phyloP scores from a whole-genome alignment of 2,888 invertebrate genomes.

The Apomyelois bistriatella region DNA sequence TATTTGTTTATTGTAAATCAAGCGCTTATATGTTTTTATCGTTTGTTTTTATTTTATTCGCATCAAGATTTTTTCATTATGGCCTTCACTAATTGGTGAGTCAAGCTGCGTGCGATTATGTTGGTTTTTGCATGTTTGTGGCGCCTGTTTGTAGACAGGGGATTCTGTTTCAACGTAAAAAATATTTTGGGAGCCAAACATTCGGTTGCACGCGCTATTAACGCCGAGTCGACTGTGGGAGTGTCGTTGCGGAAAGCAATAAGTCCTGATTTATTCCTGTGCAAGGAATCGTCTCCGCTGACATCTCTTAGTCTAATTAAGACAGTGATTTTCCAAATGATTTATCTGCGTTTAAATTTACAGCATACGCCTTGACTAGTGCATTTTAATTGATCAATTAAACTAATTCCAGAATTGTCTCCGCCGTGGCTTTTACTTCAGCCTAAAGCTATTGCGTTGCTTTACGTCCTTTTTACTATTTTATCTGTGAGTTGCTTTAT shows the following conservation, averaged over 20 bases:
- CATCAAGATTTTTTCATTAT: slow-evolving; percentile 5
- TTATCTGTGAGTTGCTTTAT: not conserved
- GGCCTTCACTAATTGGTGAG: slow-evolving; percentile 47
- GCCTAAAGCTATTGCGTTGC: slow-evolving; percentile 4
- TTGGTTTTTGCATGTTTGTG: slow-evolving; percentile 47
- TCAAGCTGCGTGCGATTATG: slow-evolving; percentile 46
- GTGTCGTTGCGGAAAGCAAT: slow-evolving; percentile 75
- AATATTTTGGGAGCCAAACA: slow-evolving; percentile 49
- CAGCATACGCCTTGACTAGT: slow-evolving; percentile 25
- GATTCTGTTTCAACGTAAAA: slow-evolving; percentile 64
- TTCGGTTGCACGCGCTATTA: slow-evolving; percentile 77
- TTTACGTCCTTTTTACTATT: not conserved
- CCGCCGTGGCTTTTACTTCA: slow-evolving; percentile 5
- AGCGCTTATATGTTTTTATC: slow-evolving; percentile 38
- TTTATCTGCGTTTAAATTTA: slow-evolving; percentile 49
- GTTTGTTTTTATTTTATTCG: slow-evolving; percentile 4
- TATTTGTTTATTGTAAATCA: slow-evolving; percentile 37
- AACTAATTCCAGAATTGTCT: slow-evolving; percentile 19
- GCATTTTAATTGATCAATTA: slow-evolving; percentile 33
- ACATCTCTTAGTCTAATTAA: slow-evolving; percentile 70
- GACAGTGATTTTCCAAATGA: slow-evolving; percentile 58
- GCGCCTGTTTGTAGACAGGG: slow-evolving; percentile 53
- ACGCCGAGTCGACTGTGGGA: slow-evolving; percentile 70
- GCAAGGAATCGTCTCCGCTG: slow-evolving; percentile 57
- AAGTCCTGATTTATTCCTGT: slow-evolving; percentile 68